Base-by-base conservation (phyloP, 2,888 invertebrate species). In the Drosophila anomelani region DNA sequence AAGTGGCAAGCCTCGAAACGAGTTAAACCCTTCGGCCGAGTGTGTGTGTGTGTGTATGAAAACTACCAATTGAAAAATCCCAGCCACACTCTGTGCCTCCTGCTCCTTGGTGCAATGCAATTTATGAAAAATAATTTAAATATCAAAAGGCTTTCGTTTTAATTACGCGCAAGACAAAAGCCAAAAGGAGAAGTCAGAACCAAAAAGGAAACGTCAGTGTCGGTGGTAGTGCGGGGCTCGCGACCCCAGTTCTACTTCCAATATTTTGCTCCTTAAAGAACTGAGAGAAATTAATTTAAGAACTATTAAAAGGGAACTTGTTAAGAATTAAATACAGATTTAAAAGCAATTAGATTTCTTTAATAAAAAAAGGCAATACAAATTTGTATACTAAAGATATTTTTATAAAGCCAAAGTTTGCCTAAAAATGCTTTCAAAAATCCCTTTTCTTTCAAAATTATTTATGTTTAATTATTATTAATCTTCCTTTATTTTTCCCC, bases 91-190 rank as follows among this genome's bases (percentile, higher is more conserved):
- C 17, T 26, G 10, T 26, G 49, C 41, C 9, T 41, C 9, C 17
- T 2, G 20, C 44, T 46, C 62, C 73, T 70, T 75, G 75, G 63
- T 69, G 81, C 84, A 83, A 89, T 88, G 85, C 85, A 86, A 86
- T 90, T 86, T 86, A 90, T 86, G 89, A 88, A 86, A 86, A 90
- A 85, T 88, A 86, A 86, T 86, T 86, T 88, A 88, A 86, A 86
- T 86, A 86, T 90, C 85, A 86, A 86, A 86, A 90, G 90, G 90
- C 90, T 86, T 86, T 88, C 90, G 84, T 86, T 86, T 86, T 86
- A 86, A 86, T 86, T 86, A 86, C 90, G 90, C 85, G 69, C 87
- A 88, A 73, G 75, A 84, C 76, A 80, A 81, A 81, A 75, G 77
- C 56, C 69, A 77, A 67, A 69, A 59, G 34, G 54, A 61, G 59